phyloP scores from a whole-genome alignment of 1,140 invertebrate genomes.

The Episyrphus balteatus region DNA sequence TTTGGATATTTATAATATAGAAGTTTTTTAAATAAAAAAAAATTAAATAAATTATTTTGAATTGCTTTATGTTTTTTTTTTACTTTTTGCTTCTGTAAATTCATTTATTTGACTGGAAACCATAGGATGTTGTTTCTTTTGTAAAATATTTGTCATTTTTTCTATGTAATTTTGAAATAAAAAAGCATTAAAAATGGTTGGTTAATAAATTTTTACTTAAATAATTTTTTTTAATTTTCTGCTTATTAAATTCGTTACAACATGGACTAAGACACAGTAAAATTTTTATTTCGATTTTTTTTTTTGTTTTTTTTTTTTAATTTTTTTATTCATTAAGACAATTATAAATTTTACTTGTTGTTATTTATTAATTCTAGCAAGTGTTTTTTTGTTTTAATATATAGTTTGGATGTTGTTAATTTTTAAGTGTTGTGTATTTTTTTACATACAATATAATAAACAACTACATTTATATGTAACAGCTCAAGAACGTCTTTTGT shows the following conservation, averaged over 20 bases:
- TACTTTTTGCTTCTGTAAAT: slow-evolving; percentile 4
- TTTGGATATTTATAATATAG: slow-evolving; percentile 1
- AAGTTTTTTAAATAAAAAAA: slow-evolving; percentile 1
- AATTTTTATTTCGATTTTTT: slow-evolving; percentile 5
- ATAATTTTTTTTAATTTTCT: slow-evolving; percentile 2
- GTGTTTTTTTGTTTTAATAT: not conserved
- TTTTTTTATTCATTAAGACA: too few relatives aligned
- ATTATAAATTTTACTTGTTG: too few relatives aligned
- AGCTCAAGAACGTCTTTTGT: not conserved
- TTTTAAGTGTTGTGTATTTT: not conserved
- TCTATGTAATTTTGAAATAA: not conserved
- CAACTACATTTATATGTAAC: not conserved
- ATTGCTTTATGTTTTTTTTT: slow-evolving; percentile 4
- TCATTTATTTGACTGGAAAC: slow-evolving; percentile 5
- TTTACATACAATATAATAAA: not conserved
- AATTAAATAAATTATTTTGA: slow-evolving; percentile 1
- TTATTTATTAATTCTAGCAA: not conserved
- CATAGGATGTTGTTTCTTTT: slow-evolving; percentile 1
- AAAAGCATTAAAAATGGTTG: not conserved
- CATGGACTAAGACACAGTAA: slow-evolving; percentile 12
- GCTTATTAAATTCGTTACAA: slow-evolving; percentile 9
- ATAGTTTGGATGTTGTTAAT: not conserved
- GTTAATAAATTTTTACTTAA: not conserved
- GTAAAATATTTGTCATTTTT: not conserved
- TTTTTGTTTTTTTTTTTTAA: not conserved